These are phyloP conservation scores for Phaethornis superciliosus DNA, from an alignment of 2,113 vertebrate genomes.

Conservation along the genomic window DNA sequence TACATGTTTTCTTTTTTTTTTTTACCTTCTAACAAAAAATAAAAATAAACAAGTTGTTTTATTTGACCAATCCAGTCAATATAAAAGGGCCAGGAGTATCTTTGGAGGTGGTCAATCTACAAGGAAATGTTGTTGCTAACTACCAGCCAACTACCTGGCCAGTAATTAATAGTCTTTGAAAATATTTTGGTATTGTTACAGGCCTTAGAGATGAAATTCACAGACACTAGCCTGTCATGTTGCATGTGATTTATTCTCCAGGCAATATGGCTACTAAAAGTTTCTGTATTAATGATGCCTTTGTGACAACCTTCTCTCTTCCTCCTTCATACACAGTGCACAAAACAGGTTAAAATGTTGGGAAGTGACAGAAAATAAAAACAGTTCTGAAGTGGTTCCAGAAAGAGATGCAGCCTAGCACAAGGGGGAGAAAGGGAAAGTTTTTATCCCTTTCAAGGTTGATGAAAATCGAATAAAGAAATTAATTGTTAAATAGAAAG, in stretches of 20 bases:
- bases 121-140: slow-evolving; percentile 56
- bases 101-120: slow-evolving; percentile 72
- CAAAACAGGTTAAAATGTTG: background rate
- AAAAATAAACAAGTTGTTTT: slow-evolving; percentile 58
- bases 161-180: slow-evolving; percentile 60
- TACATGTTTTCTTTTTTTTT: slow-evolving; percentile 57
- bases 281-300: background rate
- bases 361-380: background rate
- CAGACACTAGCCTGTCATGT: slow-evolving; percentile 39
- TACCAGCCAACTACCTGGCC: slow-evolving; percentile 49
- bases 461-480: background rate
- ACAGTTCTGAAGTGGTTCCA: background rate
- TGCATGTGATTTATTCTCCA: slow-evolving; percentile 53
- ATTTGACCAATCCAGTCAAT: slow-evolving; percentile 62
- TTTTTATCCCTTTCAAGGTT: background rate
- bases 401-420: background rate
- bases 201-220: slow-evolving; percentile 55
- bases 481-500: background rate
- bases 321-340: background rate
- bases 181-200: slow-evolving; percentile 30
- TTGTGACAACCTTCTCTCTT: background rate
- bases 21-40: slow-evolving; percentile 48
- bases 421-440: background rate
- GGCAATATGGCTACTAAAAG: slow-evolving; percentile 55
- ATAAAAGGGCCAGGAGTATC: slow-evolving; percentile 59